phyloP scores from a whole-genome alignment of 1,140 invertebrate genomes.

The Sitophilus oryzae region DNA sequence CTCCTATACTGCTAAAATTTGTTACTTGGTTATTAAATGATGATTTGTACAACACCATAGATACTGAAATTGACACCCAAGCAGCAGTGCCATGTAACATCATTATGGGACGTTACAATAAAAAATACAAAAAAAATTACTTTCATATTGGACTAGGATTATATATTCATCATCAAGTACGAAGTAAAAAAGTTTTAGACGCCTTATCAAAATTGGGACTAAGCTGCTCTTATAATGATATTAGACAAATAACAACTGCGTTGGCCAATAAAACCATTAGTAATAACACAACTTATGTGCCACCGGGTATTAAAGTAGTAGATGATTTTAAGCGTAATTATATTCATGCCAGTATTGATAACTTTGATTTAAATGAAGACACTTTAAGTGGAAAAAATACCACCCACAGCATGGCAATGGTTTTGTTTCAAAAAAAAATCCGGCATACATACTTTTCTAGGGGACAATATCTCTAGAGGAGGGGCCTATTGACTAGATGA shows the following conservation, averaged over 20 bases:
- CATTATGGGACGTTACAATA: slow-evolving; percentile 1
- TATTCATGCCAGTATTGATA: too few relatives aligned
- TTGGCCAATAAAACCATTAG: too few relatives aligned
- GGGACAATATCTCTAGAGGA: not conserved
- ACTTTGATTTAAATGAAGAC: too few relatives aligned
- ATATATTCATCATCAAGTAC: slow-evolving; percentile 8
- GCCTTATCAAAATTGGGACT: slow-evolving; percentile 5
- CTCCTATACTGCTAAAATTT: not conserved
- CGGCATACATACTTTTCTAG: not conserved
- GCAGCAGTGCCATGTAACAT: not conserved
- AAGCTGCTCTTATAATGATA: too few relatives aligned
- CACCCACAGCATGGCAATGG: too few relatives aligned
- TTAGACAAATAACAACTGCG: not conserved
- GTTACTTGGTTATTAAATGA: slow-evolving; percentile 1
- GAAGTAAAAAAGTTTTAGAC: slow-evolving; percentile 12
- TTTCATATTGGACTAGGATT: not conserved
- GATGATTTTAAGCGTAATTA: too few relatives aligned
- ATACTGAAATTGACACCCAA: not conserved
- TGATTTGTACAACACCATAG: not conserved
- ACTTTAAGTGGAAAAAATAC: too few relatives aligned
- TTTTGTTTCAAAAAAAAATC: slow-evolving; percentile 1
- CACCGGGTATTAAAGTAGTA: too few relatives aligned
- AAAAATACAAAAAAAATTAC: not conserved
- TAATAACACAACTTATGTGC: too few relatives aligned
- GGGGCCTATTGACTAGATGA: slow-evolving; percentile 1